Percentiles rank a stretch among this genome's conserved stretches.
phyloP scores from a whole-genome alignment of 2,797 vertebrate species.

The Aulostomus chinensis region DNA sequence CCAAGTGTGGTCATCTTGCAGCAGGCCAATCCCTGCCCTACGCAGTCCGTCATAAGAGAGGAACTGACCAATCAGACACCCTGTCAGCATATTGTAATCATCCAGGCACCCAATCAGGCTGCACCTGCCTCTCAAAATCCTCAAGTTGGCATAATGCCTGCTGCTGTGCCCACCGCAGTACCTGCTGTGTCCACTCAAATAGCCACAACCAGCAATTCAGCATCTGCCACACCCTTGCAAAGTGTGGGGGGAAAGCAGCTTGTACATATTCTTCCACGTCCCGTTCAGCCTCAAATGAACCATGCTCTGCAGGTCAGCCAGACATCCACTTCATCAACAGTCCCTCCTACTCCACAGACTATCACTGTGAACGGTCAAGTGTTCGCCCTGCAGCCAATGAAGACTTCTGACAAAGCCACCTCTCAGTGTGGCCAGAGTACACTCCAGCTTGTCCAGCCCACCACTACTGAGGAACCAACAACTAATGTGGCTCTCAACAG shows the following conservation, averaged over 20 bases:
- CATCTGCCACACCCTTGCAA: conserved; percentile 82
- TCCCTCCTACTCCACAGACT: conserved; percentile 87
- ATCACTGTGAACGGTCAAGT: conserved; percentile 97
- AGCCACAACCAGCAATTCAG: conserved; percentile 70
- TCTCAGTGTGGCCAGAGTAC: conserved; percentile 82
- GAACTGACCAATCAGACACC: conserved; percentile 88
- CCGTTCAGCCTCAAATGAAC: conserved; percentile 70
- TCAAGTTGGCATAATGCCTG: conserved; percentile 81
- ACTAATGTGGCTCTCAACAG: conserved; percentile 94
- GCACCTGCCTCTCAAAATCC: conserved; percentile 83
- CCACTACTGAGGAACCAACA: conserved; percentile 92
- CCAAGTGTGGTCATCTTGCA: conserved; percentile 96
- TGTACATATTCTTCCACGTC: conserved; percentile 95
- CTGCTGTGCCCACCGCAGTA: conserved; percentile 77
- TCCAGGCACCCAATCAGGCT: conserved; percentile 91
- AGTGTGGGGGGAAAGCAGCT: conserved; percentile 94
- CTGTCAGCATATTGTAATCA: conserved; percentile 98
- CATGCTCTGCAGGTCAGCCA: conserved; percentile 73
- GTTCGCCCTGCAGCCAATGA: conserved; percentile 94
- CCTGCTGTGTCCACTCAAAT: conserved; percentile 78
- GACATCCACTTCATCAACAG: conserved; percentile 76
- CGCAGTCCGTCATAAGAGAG: conserved; percentile 86
- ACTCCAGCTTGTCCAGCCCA: conserved; percentile 94
- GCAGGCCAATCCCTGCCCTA: conserved; percentile 84
- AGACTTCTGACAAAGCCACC: conserved; percentile 86